Evolutionary conservation across 2,797 vertebrate genomes (phyloP), one percentile per base, ranked within the genome.

Genomic region (Pitangus sulphuratus): DNA sequence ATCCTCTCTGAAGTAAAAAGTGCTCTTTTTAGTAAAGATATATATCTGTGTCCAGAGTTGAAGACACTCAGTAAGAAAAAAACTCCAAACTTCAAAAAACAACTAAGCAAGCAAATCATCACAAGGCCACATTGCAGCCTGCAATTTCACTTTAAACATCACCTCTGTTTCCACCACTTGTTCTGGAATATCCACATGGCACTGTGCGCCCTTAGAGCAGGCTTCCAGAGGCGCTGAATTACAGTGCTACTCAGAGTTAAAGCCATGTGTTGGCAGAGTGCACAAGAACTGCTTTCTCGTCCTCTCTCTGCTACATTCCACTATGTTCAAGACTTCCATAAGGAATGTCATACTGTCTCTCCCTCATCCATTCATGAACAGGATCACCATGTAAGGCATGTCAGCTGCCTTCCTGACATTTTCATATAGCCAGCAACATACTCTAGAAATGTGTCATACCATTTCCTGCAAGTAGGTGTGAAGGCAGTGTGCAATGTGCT

Each of bases 51-150:
- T 45, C 7, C 10, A 20, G 40, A 37, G 4, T 37, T 17, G 20
- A 64, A 70, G 56, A 66, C 11, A 51, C 8, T 50, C 2, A 33
- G 5, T 54, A 54, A 69, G 12, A 37, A 54, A 44, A 56, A 57
- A n/a, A 1, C 0, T 9, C 3, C 5, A 30, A 48, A 12, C 12
- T 54, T 56, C 13, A 44, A 45, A 60, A 42, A 74, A 12, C 2
- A 60, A 4, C 24, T 21, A 79, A 80, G 5, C 8, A 83, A 62
- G 7, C 4, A 68, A 68, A 22, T 24, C 71, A 35, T n/a, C 25
- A 28, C 6, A 57, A 56, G 25, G 28, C 8, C 44, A 71, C 0
- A 1, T 61, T 89, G 79, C 44, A 79, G 14, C 35, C 30, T 79
- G 37, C 2, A n/a, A 2, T 77, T 84, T 78, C 24, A 20, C 5